A percentile compares a stretch with the other conserved stretches of the same genome.
These are phyloP conservation scores for Drosophila multiciliata DNA, from an alignment of 2,888 invertebrate species.

Conservation along the genomic window DNA sequence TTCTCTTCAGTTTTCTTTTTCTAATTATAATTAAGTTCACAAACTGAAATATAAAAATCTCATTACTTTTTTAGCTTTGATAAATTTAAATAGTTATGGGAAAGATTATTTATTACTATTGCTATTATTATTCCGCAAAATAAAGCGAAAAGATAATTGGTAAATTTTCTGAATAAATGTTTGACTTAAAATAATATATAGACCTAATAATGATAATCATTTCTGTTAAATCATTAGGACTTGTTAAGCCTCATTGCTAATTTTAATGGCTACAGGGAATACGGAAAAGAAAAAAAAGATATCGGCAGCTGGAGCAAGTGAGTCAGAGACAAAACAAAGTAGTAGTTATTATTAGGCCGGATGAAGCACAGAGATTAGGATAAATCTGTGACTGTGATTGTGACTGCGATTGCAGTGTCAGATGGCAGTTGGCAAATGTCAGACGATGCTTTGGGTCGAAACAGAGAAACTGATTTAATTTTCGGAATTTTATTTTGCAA, in stretches of 20 bases:
- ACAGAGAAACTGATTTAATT: background rate
- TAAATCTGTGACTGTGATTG: slow-evolving; percentile 55
- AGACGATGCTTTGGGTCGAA: background rate
- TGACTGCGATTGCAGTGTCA: slow-evolving; percentile 29
- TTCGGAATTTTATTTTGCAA: background rate
- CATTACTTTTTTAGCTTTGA: background rate
- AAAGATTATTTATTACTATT: slow-evolving; percentile 41
- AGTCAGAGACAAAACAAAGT: slow-evolving; percentile 18
- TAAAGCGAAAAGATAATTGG: slow-evolving; percentile 63
- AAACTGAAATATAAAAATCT: background rate
- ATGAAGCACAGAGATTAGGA: slow-evolving; percentile 67
- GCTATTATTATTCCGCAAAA: slow-evolving; percentile 63
- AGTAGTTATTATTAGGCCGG: slow-evolving; percentile 73
- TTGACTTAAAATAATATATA: background rate
- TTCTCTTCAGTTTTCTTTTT: background rate
- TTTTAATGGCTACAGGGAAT: slow-evolving; percentile 2
- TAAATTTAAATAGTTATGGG: background rate
- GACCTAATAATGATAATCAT: background rate
- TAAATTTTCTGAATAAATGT: background rate
- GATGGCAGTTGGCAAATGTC: background rate
- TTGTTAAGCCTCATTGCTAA: background rate
- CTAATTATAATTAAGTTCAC: background rate
- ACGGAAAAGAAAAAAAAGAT: slow-evolving; percentile 13
- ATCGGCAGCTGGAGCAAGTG: slow-evolving; percentile 16
- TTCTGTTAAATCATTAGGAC: background rate